Percentiles rank a stretch among this genome's conserved stretches.
Conservation (phyloP, 2,113 vertebrate genomes). For the Lanius collurio region DNA sequence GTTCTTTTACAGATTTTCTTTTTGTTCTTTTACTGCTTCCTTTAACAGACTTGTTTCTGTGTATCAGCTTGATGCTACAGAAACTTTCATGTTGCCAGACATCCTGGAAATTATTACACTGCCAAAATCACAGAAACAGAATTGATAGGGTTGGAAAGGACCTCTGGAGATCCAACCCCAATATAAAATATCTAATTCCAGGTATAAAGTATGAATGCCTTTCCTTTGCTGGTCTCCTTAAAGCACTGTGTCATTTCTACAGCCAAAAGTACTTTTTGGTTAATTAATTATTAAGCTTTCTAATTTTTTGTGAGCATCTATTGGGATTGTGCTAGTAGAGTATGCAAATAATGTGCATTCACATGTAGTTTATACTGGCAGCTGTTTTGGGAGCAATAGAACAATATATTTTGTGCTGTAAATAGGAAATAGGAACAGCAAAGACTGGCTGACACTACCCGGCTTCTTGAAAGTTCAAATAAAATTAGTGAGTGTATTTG, state of each 20-base stretch:
- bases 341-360: conserved; percentile 10
- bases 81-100: background rate
- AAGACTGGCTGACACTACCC: background rate
- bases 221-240: background rate
- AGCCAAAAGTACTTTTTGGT: background rate
- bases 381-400: conserved; percentile 16
- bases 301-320: background rate
- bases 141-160: background rate
- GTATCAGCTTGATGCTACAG: background rate
- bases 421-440: background rate
- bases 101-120: background rate
- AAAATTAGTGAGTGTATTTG: background rate
- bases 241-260: background rate
- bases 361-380: conserved; percentile 2
- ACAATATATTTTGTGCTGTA: conserved; percentile 14
- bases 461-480: background rate
- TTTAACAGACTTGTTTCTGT: background rate
- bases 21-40: background rate
- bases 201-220: background rate
- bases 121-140: background rate
- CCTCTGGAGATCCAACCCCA: background rate
- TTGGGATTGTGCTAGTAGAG: background rate
- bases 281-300: conserved; percentile 37
- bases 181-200: background rate
- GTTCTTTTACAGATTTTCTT: background rate